phyloP scores from a whole-genome alignment of 1,140 invertebrate species.

The Drosophila arizonae region DNA sequence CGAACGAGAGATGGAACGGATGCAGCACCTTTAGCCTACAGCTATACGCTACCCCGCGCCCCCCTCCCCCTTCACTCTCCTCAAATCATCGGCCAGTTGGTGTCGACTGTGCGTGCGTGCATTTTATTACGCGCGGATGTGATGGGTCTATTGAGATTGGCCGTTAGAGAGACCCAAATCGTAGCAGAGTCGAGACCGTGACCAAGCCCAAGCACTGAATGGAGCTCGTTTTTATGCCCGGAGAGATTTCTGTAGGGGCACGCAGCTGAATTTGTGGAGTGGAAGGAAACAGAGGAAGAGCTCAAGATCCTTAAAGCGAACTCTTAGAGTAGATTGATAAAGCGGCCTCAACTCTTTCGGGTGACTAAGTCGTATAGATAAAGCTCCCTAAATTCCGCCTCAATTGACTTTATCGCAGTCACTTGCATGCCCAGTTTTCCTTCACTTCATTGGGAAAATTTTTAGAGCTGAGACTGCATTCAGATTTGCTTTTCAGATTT shows the following conservation, averaged over 20 bases:
- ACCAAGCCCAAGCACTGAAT: not conserved
- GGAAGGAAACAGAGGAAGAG: too few species aligned
- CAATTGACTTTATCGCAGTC: too few species aligned
- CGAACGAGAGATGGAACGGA: conserved; percentile 38
- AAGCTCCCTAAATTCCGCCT: too few species aligned
- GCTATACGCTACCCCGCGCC: not conserved
- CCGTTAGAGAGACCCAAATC: conserved; percentile 4
- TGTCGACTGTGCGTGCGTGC: conserved; percentile 71
- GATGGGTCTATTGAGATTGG: conserved; percentile 51
- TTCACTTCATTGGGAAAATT: too few species aligned
- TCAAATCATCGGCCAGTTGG: conserved; percentile 6
- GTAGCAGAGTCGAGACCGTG: not conserved
- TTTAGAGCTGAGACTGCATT: too few species aligned
- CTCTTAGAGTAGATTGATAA: too few species aligned
- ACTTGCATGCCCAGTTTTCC: too few species aligned
- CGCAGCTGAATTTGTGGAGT: not conserved
- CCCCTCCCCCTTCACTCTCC: not conserved
- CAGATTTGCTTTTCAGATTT: too few species aligned
- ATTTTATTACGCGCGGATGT: conserved; percentile 77
- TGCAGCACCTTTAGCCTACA: conserved; percentile 43
- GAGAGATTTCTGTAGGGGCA: not conserved
- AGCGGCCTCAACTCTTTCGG: too few species aligned
- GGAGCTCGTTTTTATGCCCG: conserved; percentile 30
- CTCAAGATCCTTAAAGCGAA: too few species aligned
- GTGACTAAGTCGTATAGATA: too few species aligned